Percentiles rank a stretch among this genome's conserved stretches.
phyloP scores from a whole-genome alignment of 2,113 vertebrate genomes.

The Taxidea taxus region DNA sequence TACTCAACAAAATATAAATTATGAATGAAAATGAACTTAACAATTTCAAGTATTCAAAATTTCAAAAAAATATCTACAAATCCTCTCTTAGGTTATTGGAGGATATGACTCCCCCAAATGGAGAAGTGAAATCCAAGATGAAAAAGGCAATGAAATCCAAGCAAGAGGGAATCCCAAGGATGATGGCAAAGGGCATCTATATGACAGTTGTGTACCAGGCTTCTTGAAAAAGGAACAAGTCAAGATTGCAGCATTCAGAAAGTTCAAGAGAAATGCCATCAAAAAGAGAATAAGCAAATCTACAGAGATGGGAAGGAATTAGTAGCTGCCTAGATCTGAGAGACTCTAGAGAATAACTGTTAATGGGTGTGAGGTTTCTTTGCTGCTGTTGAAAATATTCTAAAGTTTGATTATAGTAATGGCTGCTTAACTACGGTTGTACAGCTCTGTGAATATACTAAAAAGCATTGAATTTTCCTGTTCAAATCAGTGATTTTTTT shows the following conservation, averaged over 20 bases:
- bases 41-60: neutral
- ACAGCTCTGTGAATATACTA: neutral
- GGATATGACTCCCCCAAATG: neutral
- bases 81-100: neutral
- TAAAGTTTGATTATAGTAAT: neutral
- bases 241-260: neutral
- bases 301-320: neutral
- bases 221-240: neutral
- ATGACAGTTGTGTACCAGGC: neutral
- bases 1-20: neutral
- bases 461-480: neutral
- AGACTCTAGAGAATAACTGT: neutral
- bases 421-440: neutral
- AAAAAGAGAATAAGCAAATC: neutral
- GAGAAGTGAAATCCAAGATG: neutral
- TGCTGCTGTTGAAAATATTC: neutral
- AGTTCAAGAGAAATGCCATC: neutral
- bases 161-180: neutral
- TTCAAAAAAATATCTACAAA: neutral
- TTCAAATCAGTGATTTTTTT: neutral
- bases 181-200: too few relatives aligned
- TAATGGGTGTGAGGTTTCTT: neutral
- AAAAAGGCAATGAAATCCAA: neutral
- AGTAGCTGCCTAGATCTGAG: neutral
- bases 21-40: neutral